A percentile compares a stretch with the other conserved stretches of the same genome.
phyloP scores from a whole-genome alignment of 1,140 invertebrate genomes.

The Pararge aegeria region DNA sequence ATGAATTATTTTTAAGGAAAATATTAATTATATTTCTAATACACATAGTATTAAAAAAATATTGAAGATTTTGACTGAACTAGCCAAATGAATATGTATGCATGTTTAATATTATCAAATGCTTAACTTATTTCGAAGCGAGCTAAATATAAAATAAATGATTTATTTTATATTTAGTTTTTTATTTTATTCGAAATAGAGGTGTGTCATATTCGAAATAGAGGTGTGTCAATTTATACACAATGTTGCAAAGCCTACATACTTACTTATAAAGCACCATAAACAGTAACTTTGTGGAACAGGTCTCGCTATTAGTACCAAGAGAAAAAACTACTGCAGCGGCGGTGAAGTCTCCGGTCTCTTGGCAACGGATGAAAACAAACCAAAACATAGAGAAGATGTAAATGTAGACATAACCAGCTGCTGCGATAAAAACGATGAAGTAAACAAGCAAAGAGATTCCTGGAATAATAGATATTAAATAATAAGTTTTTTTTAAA shows the following conservation, averaged over 20 bases:
- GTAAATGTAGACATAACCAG: slow-evolving; percentile 44
- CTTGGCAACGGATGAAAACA: slow-evolving; percentile 37
- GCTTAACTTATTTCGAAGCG: too few relatives aligned
- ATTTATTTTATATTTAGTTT: too few relatives aligned
- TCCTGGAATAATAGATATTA: slow-evolving; percentile 26
- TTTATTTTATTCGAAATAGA: too few relatives aligned
- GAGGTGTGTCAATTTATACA: neutral
- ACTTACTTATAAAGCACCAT: slow-evolving; percentile 11
- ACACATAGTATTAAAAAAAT: too few relatives aligned
- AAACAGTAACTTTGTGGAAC: slow-evolving; percentile 35
- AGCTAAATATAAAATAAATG: too few relatives aligned
- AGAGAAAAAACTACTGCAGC: slow-evolving; percentile 41
- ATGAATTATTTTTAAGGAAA: too few relatives aligned
- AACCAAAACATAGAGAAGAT: slow-evolving; percentile 48
- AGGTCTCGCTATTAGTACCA: slow-evolving; percentile 34
- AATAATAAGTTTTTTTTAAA: neutral
- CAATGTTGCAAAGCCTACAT: too few relatives aligned
- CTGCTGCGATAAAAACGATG: slow-evolving; percentile 4
- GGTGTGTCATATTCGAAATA: too few relatives aligned
- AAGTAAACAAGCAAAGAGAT: slow-evolving; percentile 38
- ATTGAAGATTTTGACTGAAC: too few relatives aligned
- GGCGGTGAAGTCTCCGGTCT: slow-evolving; percentile 37
- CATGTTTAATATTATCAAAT: too few relatives aligned
- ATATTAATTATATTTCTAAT: too few relatives aligned
- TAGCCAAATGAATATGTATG: too few relatives aligned